Evolutionary conservation across 64 coral and sea anemone species (phyloP), one percentile per base, ranked within the genome.

Genomic region (Pocillopora verrucosa): DNA sequence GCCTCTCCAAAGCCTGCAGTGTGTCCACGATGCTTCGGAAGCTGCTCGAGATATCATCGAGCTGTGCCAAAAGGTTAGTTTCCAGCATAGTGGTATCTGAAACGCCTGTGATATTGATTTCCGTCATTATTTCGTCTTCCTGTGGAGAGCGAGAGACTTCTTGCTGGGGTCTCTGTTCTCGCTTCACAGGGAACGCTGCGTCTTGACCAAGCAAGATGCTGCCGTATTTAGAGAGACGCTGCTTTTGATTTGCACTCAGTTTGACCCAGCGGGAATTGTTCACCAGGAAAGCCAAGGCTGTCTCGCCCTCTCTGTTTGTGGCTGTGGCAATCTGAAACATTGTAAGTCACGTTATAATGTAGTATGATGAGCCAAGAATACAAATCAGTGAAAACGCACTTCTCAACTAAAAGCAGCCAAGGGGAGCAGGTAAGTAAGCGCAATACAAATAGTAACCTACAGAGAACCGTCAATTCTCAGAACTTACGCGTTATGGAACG

Each of bases 1-100:
- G 73, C 11, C 64, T 78, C 61, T 97, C 95, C 9, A 97, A 34
- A 15, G 91, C 91, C 7, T 88, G 83, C 45, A 97, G 57, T 12
- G 95, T 93, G 60, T 96, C 94, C 13, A 96, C 91, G 15, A 96
- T 78, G 72, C 88, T 93, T 34, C 88, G 92, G 38, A 96, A 93
- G 74, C 91, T 96, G 74, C 91, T 96, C 4, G 94, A 96, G 41
- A 96, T 96, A 41, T 97, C 95, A 34, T 93, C 95, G n/a, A 94
- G 72, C 84, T 97, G 95, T 19, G 91, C 95, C 5, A 93, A 67
- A 3, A 93, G 69, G 34, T 97, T 97, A 57, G 84, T 93, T 58
- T 94, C 92, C 13, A 97, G 65, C 63, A 86, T 80, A 30, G 89
- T 37, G 5, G 94, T 74, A 22, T 89, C 88, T 72, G 75, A 86